Percentiles rank a stretch among this genome's conserved stretches.
phyloP scores from a whole-genome alignment of 2,113 vertebrate species.

The Crocuta crocuta region DNA sequence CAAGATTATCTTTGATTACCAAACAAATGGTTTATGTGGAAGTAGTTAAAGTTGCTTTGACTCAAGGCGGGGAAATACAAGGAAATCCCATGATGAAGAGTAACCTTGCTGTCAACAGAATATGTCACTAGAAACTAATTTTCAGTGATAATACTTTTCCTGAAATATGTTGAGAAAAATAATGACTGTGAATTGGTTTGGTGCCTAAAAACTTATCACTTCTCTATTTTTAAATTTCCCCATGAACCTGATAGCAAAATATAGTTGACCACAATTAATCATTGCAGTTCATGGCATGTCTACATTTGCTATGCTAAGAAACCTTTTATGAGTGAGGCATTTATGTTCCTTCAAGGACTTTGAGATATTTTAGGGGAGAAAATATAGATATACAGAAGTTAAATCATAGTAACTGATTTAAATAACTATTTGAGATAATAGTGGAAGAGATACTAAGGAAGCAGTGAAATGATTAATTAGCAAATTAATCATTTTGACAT shows the following conservation, averaged over 20 bases:
- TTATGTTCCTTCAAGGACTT: neutral
- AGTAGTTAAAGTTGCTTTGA: neutral
- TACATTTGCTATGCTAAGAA: neutral
- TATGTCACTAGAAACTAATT: neutral
- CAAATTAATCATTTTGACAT: neutral
- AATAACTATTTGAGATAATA: constrained; percentile 38
- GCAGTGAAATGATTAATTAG: constrained; percentile 41
- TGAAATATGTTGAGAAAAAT: neutral
- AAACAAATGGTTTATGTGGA: neutral
- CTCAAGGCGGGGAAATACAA: neutral
- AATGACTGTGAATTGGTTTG: neutral
- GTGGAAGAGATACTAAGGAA: neutral
- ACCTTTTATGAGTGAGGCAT: neutral
- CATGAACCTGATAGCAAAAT: neutral
- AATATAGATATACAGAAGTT: neutral
- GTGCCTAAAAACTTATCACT: neutral
- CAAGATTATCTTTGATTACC: neutral
- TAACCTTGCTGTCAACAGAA: neutral
- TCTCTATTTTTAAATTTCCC: constrained; percentile 12
- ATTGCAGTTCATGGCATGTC: neutral
- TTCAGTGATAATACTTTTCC: neutral
- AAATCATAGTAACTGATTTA: constrained; percentile 9
- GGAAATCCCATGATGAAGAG: neutral
- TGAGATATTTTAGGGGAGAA: neutral
- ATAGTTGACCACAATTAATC: neutral